Percentiles rank a stretch among this genome's conserved stretches.
Evolutionary conservation across 2,797 vertebrate species (phyloP).

Genomic region (Pangasius macronema): DNA sequence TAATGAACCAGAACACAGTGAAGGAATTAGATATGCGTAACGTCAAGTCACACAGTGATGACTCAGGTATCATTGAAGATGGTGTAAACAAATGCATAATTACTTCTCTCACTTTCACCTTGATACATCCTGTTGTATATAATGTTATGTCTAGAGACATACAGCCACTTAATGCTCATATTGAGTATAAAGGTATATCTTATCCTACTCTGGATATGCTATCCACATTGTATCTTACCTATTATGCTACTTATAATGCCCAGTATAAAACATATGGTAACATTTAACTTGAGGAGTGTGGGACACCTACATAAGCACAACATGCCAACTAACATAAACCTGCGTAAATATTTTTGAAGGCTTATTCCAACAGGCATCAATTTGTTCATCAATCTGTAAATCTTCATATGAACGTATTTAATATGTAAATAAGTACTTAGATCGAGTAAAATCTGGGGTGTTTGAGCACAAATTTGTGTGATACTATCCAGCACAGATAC

Average conservation of each 20-base stretch:
- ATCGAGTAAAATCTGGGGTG: not conserved
- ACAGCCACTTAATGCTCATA: not conserved
- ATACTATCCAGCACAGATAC: not conserved
- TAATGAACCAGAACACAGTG: conserved; percentile 57
- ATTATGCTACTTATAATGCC: not conserved
- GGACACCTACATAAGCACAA: not conserved
- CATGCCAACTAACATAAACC: not conserved
- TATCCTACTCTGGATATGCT: not conserved
- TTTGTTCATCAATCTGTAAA: not conserved
- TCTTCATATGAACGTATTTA: not conserved
- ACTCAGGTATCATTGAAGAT: conserved; percentile 47
- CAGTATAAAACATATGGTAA: not conserved
- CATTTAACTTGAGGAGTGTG: not conserved
- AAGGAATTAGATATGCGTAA: conserved; percentile 49
- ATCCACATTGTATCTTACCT: not conserved
- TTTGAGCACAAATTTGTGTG: not conserved
- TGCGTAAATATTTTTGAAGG: not conserved
- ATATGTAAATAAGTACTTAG: not conserved
- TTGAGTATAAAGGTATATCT: not conserved
- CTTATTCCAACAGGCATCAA: not conserved
- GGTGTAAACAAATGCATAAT: conserved; percentile 43
- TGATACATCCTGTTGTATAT: not conserved
- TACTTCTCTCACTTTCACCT: conserved; percentile 30
- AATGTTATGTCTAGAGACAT: not conserved
- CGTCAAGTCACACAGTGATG: conserved; percentile 40